Conservation (phyloP, 1,140 invertebrate species). For the Periplaneta americana region DNA sequence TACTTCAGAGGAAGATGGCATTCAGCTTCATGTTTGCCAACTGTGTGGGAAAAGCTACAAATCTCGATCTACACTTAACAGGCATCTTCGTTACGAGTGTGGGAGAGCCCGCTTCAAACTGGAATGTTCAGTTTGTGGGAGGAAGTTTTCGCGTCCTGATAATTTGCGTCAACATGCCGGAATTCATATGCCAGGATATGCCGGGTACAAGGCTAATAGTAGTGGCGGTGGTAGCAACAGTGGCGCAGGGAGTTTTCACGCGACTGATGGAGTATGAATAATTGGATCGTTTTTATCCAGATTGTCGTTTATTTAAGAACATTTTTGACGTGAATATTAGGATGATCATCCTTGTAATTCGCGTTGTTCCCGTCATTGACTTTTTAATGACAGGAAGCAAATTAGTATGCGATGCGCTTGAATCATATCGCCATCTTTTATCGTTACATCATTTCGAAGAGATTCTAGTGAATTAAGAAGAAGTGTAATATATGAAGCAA, state of each 20-base stretch:
- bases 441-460: no score
- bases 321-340: no score
- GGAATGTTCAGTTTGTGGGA: conserved; percentile 1
- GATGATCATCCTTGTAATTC: no score
- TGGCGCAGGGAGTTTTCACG: not conserved
- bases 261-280: not conserved
- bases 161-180: not conserved
- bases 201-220: not conserved
- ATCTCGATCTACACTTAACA: conserved; percentile 37
- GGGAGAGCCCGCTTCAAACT: conserved; percentile 26
- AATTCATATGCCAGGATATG: not conserved
- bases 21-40: conserved; percentile 32
- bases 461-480: no score
- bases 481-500: no score
- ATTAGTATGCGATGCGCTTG: no score
- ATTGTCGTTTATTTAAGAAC: no score
- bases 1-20: conserved; percentile 17
- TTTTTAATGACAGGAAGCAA: no score
- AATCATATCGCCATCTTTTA: no score
- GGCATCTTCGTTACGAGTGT: conserved; percentile 39
- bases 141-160: not conserved
- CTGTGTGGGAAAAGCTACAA: conserved; percentile 44
- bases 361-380: no score
- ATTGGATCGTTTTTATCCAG: no score
- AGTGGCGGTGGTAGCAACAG: not conserved